These are phyloP conservation scores for Eptatretus atami DNA, from an alignment of 2,797 vertebrate genomes.

Conservation along the genomic window DNA sequence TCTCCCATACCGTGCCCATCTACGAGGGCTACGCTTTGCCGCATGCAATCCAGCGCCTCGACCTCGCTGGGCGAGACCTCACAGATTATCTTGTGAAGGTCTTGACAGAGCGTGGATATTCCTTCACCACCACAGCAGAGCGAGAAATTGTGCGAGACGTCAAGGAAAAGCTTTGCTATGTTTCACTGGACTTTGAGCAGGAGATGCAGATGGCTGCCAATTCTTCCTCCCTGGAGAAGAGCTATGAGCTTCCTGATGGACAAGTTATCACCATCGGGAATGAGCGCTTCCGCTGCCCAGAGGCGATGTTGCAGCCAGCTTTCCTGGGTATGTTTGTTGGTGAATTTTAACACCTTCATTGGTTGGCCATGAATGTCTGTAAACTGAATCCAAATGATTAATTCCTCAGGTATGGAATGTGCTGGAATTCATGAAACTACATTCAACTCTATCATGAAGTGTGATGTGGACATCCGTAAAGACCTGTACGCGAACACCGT, in stretches of 20 bases:
- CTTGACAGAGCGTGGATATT: slow-evolving; percentile 97
- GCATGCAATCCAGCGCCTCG: slow-evolving; percentile 98
- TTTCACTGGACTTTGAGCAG: slow-evolving; percentile 98
- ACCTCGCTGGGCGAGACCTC: slow-evolving; percentile 88
- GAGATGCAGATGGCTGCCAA: no score
- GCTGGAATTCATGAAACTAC: slow-evolving; percentile 96
- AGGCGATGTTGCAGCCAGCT: slow-evolving; percentile 98
- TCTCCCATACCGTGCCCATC: slow-evolving; percentile 97
- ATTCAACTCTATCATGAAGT: slow-evolving; percentile 99
- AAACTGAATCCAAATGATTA: no score
- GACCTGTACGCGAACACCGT: slow-evolving; percentile 98
- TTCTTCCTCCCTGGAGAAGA: slow-evolving; percentile 95
- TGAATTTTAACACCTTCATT: no score
- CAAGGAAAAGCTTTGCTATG: slow-evolving; percentile 99
- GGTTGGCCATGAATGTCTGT: no score
- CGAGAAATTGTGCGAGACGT: slow-evolving; percentile 99
- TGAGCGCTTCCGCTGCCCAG: slow-evolving; percentile 96
- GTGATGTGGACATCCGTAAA: slow-evolving; percentile 97
- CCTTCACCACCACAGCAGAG: slow-evolving; percentile 98
- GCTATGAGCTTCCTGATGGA: slow-evolving; percentile 91
- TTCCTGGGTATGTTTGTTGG: slow-evolving; percentile 45
- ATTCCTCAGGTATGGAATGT: slow-evolving; percentile 60
- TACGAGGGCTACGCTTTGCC: slow-evolving; percentile 97
- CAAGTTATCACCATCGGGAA: slow-evolving; percentile 99
- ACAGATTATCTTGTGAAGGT: slow-evolving; percentile 99